Percentiles rank a stretch among this genome's conserved stretches.
Evolutionary conservation across 2,113 vertebrate genomes (phyloP).

Genomic region (Mesitornis unicolor): DNA sequence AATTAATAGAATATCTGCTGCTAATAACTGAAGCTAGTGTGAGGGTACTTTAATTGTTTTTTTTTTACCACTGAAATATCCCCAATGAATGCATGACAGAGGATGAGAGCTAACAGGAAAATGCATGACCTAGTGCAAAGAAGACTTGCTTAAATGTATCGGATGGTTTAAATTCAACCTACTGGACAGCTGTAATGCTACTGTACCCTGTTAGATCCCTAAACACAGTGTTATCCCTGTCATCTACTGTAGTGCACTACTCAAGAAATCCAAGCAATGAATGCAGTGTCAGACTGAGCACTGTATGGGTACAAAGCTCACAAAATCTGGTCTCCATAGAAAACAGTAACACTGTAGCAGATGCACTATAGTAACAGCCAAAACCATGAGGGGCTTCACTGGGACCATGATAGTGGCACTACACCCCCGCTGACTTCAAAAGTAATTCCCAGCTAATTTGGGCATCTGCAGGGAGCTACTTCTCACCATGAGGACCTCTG

Average conservation of each 20-base stretch:
- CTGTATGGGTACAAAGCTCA: neutral
- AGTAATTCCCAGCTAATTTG: neutral
- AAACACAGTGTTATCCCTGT: neutral
- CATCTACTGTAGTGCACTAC: neutral
- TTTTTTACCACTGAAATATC: neutral
- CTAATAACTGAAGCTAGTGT: neutral
- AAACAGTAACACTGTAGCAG: neutral
- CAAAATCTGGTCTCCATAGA: neutral
- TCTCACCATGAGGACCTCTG: neutral
- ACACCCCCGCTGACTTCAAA: neutral
- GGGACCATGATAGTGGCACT: neutral
- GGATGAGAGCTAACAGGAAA: neutral
- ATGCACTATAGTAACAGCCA: neutral
- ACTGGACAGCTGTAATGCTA: neutral
- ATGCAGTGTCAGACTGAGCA: neutral
- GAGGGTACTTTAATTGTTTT: neutral
- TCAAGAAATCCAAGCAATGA: neutral
- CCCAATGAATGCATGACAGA: neutral
- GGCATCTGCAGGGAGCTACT: neutral
- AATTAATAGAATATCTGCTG: neutral
- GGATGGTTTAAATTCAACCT: neutral
- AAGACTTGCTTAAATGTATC: neutral
- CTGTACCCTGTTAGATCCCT: neutral
- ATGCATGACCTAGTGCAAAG: neutral
- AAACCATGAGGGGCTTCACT: neutral